Conservation (phyloP, 2,797 vertebrate species). For the Acanthis flammea region DNA sequence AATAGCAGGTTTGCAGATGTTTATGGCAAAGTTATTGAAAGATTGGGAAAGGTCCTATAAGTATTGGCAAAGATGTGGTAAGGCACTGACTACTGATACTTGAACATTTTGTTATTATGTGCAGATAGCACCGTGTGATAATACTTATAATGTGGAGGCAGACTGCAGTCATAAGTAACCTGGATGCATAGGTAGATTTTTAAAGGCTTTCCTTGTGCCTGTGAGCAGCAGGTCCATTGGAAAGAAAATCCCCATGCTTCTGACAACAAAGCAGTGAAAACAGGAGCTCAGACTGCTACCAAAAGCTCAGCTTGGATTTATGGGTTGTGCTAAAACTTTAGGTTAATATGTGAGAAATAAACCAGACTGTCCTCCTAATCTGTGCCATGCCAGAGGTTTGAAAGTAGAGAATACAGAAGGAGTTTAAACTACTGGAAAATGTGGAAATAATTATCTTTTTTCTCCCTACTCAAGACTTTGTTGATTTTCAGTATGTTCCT, state of each 20-base stretch:
- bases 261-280: neutral
- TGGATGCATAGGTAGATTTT: neutral
- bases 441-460: neutral
- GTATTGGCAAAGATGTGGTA: neutral
- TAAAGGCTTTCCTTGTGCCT: neutral
- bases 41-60: neutral
- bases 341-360: neutral
- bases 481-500: neutral
- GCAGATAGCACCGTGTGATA: neutral
- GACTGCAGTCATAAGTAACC: neutral
- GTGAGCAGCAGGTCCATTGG: neutral
- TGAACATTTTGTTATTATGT: neutral
- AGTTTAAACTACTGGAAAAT: neutral
- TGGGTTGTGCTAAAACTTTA: neutral
- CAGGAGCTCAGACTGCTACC: neutral
- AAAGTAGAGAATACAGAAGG: neutral
- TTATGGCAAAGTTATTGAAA: neutral
- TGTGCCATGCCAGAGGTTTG: neutral
- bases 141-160: neutral
- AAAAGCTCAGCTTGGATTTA: neutral
- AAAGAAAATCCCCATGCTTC: neutral
- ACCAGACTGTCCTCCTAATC: neutral
- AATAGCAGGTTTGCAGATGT: neutral
- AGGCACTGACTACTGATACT: neutral
- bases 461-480: neutral